These are phyloP conservation scores for Saccostrea echinata DNA, from an alignment of 1,140 invertebrate genomes.

Conservation along the genomic window DNA sequence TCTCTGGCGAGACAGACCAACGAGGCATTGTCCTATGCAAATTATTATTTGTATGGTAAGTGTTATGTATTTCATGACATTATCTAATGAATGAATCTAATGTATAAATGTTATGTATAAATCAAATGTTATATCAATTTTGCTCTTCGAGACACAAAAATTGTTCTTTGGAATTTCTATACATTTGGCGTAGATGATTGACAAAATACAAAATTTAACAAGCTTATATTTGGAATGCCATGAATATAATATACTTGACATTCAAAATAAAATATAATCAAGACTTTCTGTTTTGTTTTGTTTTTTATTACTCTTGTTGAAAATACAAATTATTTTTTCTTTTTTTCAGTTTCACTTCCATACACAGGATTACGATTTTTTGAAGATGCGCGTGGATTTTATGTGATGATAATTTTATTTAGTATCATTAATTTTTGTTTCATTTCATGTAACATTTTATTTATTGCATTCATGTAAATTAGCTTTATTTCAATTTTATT, in stretches of 20 bases:
- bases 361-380: background rate
- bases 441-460: background rate
- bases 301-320: too few species aligned
- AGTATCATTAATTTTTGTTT: background rate
- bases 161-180: too few species aligned
- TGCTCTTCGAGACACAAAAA: too few species aligned
- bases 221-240: too few species aligned
- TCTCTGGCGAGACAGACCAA: background rate
- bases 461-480: background rate
- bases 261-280: too few species aligned
- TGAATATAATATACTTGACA: too few species aligned
- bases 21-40: background rate
- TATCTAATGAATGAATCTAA: too few species aligned
- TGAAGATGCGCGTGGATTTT: background rate
- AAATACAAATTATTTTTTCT: background rate
- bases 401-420: background rate
- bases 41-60: constrained; percentile 23
- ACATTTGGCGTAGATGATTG: too few species aligned
- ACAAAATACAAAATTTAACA: too few species aligned
- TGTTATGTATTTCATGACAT: background rate
- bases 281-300: too few species aligned
- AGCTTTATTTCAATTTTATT: constrained; percentile 1
- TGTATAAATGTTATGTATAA: background rate
- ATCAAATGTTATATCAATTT: background rate
- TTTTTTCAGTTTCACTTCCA: constrained; percentile 4